phyloP scores from a whole-genome alignment of 2,797 vertebrate species.

The Taeniopygia guttata region DNA sequence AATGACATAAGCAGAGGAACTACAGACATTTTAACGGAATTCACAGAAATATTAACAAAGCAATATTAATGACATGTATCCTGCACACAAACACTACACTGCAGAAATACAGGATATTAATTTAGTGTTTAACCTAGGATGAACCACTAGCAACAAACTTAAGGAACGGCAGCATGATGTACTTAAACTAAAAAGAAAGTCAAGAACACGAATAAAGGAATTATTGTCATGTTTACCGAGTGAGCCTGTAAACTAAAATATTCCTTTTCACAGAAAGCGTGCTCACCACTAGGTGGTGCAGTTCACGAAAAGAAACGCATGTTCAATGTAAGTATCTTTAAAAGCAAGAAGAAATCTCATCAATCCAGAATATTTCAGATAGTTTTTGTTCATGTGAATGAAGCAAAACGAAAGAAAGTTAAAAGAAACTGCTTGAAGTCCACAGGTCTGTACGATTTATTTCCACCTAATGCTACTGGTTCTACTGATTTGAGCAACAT shows the following conservation, averaged over 20 bases:
- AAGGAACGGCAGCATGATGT: not conserved
- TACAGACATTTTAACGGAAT: not conserved
- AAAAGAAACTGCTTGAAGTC: not conserved
- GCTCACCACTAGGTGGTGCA: conserved; percentile 64
- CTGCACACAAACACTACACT: not conserved
- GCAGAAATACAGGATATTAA: not conserved
- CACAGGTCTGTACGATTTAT: not conserved
- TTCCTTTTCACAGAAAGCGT: not conserved
- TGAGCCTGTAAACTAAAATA: not conserved
- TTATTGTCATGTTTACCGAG: not conserved
- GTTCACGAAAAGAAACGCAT: not conserved
- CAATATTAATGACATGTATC: not conserved
- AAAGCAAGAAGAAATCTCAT: not conserved
- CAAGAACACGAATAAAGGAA: not conserved
- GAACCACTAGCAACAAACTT: not conserved
- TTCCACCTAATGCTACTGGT: not conserved
- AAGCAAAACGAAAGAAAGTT: not conserved
- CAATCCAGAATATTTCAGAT: not conserved
- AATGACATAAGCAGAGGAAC: not conserved
- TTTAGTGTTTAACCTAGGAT: not conserved
- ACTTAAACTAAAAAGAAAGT: not conserved
- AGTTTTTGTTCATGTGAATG: not conserved
- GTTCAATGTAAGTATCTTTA: not conserved
- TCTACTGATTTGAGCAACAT: not conserved
- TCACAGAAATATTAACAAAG: not conserved